phyloP scores from a whole-genome alignment of 2,113 vertebrate species.

The Labeo catla region DNA sequence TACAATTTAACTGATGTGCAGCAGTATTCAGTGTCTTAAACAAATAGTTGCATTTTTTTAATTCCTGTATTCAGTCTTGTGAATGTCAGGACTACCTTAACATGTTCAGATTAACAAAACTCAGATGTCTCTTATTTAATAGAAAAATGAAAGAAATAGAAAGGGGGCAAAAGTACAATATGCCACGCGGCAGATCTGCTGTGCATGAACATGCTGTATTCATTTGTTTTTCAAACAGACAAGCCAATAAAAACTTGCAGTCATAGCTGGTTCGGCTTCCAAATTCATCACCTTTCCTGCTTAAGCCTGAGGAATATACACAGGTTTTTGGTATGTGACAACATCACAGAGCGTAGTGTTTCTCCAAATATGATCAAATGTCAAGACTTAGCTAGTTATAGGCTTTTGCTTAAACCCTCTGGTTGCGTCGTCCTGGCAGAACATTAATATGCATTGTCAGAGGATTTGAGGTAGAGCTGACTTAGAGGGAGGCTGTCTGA shows the following conservation, averaged over 20 bases:
- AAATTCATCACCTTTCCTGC: conserved; percentile 51
- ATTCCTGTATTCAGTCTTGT: not conserved
- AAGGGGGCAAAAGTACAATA: conserved; percentile 10
- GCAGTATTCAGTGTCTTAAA: not conserved
- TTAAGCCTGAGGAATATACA: conserved; percentile 32
- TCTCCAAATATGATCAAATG: conserved; percentile 66
- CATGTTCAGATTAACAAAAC: not conserved
- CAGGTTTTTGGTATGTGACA: conserved; percentile 36
- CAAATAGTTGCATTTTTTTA: not conserved
- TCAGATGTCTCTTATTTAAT: not conserved
- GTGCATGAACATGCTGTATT: conserved; percentile 53
- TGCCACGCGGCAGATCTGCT: conserved; percentile 6
- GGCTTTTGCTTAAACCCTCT: conserved; percentile 58
- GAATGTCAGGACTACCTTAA: not conserved
- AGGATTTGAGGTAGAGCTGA: conserved; percentile 64
- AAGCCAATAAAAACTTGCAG: conserved; percentile 57
- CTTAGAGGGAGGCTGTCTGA: conserved; percentile 66
- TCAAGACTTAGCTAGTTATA: conserved; percentile 66
- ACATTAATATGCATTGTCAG: conserved; percentile 68
- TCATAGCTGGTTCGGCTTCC: conserved; percentile 38
- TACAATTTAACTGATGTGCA: not conserved
- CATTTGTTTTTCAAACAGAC: conserved; percentile 18
- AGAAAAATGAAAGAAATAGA: not conserved
- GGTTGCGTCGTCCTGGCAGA: conserved; percentile 60
- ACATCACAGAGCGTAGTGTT: conserved; percentile 55